Evolutionary conservation across 1,140 invertebrate species (phyloP), one percentile per base, ranked within the genome.

Genomic region (Scaptomyza graminum): DNA sequence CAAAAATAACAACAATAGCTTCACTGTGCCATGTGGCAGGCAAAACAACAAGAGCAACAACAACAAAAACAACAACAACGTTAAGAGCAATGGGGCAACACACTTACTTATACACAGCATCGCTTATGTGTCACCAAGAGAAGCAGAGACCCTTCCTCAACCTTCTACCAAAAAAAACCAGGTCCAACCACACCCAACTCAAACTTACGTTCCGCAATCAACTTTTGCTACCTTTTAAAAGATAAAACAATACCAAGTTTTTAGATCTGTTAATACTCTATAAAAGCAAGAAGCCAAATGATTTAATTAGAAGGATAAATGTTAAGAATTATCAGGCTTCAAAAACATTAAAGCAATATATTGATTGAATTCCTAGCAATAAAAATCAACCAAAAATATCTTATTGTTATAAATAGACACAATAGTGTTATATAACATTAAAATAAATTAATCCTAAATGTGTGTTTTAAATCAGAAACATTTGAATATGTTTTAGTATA

Each of bases 51-150:
- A 18, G 39, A 31, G 41, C 28, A 39, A 47, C 28, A 62, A 56
- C 43, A 69, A 52, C 67, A 71, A 44, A 60, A 77, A 61, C 57
- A 77, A 57, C 70, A 73, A 60, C 49, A 50, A 51, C 46, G 60
- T 13, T 12, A 63, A 56, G 28, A 63, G 39, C 61, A 51, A 15
- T 11, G 52, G 60, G 37, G 47, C 22, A 61, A 59, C 74, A 46
- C 51, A 67, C 59, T 64, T 57, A 75, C 46, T 57, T 61, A 74
- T 54, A 75, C 50, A 77, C 43, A 74, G 60, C 71, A 52, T 61
- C 57, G 71, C 77, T 66, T 74, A 51, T 63, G 56, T 85, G 81
- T 85, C 81, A 80, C 74, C 81, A 77, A 85, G 79, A 76, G 76
- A 61, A 71, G 54, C 62, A 55, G 65, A 66, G 47, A 49, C 49